Base-by-base conservation (phyloP, 2,797 vertebrate species). In the Pristis pectinata region DNA sequence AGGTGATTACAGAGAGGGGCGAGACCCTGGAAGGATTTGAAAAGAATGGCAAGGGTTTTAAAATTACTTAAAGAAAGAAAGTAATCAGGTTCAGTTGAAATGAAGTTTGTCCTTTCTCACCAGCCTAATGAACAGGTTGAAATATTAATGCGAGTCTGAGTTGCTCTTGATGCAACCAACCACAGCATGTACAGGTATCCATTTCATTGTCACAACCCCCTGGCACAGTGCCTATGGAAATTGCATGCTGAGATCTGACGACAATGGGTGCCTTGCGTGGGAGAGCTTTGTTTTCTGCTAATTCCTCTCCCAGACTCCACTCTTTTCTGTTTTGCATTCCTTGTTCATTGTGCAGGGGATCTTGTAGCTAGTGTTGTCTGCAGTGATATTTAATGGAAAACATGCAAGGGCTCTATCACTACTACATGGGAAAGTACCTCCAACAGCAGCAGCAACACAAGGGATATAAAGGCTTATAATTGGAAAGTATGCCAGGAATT, bases 161-260 rank as follows among this genome's bases (percentile, higher is more conserved):
- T 34, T 85, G 64, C 94, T 91, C 83, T 72, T 49, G 87, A 61
- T 94, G 67, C 61, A 87, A 61, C 27, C 37, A 93, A 56, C 44
- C 83, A 94, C 15, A 44, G 94, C 94, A 94, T 79, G 94, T 89
- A 13, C 53, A 94, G 72, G 94, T 93, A 92, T 95, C 83, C 61
- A 80, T 95, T 80, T 95, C 94, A 61, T 89, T 64, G 67, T 95
- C 70, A 80, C 74, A 94, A 92, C 34, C 37, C 3, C 22, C 74
- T 95, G 95, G 93, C 95, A 49, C 70, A 49, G 27, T 80, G 94
- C 74, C 95, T 49, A 76, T 53, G 22, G 83, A 59, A 30, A 94
- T 53, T 67, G 19, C 83, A 61, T 34, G 44, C 44, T 19, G 74
- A 91, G 95, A 72, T 10, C 3, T 1, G 27, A 22, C 49, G 30